Base-by-base conservation (phyloP, 2,113 vertebrate genomes). In the Eclectus roratus region DNA sequence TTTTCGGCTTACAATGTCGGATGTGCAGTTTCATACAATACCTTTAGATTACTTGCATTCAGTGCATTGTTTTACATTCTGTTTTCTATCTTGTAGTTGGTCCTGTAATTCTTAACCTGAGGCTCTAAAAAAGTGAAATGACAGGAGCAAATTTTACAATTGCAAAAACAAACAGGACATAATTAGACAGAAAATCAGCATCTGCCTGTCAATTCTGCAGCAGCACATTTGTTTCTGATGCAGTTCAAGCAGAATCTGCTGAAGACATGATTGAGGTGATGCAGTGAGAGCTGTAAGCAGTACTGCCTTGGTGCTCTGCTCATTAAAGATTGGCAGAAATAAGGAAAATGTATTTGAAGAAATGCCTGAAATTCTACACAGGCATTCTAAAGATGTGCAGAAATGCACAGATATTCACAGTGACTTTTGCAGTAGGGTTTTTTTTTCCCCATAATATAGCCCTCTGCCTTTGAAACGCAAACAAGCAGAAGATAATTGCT, bases 21-120 rank as follows among this genome's bases (percentile, higher is more conserved):
- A 80, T 92, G 33, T 72, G 50, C 84, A 71, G 9, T 95, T 89
- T 92, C n/a, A 60, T 56, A 94, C 49, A 94, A 91, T 80, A 72
- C 64, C 43, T 92, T 93, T 96, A 96, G 92, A 96, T 95, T 96
- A 79, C 88, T 96, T 96, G 50, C 60, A 85, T 90, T 85, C 84
- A 85, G 39, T 85, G 44, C 61, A 53, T 28, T 93, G 24, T 80
- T 94, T 70, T 80, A 85, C 43, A 88, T 93, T 81, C 64, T 0
- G 0, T 85, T 94, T 93, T 95, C 61, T 91, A 6, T 85, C 29
- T 65, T 95, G 85, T 56, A 79, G 37, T 93, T 77, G 37, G 44
- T 80, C 44, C 64, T 86, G 33, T 39, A 80, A 60, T 50, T 82
- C 52, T 72, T 73, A 76, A 92, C 63, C 35, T 46, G 49, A 83